Base-by-base conservation (phyloP, 2,113 vertebrate species). In the Leucopsar rothschildi region DNA sequence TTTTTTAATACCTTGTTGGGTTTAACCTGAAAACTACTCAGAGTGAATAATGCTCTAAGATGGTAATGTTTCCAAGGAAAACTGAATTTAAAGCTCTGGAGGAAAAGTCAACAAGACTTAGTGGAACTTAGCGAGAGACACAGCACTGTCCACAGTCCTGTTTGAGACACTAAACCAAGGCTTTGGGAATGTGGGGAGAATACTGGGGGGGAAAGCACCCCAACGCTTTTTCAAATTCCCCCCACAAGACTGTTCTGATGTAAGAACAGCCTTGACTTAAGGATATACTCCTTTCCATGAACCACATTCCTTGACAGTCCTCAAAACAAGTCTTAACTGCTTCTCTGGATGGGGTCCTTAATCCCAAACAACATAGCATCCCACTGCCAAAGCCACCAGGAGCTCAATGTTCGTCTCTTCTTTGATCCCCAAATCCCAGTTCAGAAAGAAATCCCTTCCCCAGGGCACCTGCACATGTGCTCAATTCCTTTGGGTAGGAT, bases 21-120 rank as follows among this genome's bases (percentile, higher is more conserved):
- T 85, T 95, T 88, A 95, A 81, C 42, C 57, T 88, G 50, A 82
- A 95, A 94, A 89, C 25, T 93, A n/a, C 80, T 81, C 70, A 80
- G 76, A 66, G 53, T 94, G 89, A 84, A 29, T 19, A 96, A 56
- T 24, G 5, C 35, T 78, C 80, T 80, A 40, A 42, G 80, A 90
- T 33, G 39, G 95, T 69, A 95, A 88, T 11, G n/a, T 55, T 96
- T 88, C 79, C 61, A 83, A 84, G 59, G 6, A 78, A 90, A 63
- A 82, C 33, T 50, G 31, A 65, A 84, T 88, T 88, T 70, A 87
- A 92, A 92, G 39, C 37, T 64, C 29, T 1, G 3, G 49, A 80
- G 35, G 12, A 86, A 71, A 92, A 88, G 85, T 92, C 95, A 96
- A 94, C 31, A 72, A 80, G 55, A 60, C 88, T 85, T 28, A 73